Evolutionary conservation across 2,888 invertebrate genomes (phyloP).

Genomic region (Chrysotoxum bicinctum): DNA sequence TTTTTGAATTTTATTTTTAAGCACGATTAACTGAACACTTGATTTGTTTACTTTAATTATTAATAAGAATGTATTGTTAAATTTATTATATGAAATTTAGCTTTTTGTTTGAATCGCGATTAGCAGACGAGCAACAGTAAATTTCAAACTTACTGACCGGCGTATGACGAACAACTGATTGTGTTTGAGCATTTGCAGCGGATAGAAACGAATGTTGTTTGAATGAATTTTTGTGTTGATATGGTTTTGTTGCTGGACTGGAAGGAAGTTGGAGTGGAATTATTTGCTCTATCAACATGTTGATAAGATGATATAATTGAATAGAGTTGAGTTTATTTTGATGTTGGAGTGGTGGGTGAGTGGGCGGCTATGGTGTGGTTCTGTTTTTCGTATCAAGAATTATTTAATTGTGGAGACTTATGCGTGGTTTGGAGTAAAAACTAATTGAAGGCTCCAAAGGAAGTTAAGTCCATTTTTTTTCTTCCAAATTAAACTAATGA

Average conservation of each 20-base stretch:
- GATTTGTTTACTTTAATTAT: background rate
- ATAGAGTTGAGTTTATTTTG: background rate
- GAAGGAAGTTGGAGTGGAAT: slow-evolving; percentile 54
- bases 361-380: too few relatives aligned
- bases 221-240: slow-evolving; percentile 34
- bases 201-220: slow-evolving; percentile 57
- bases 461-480: too few relatives aligned
- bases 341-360: too few relatives aligned
- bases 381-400: too few relatives aligned
- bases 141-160: slow-evolving; percentile 42
- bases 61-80: background rate
- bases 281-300: slow-evolving; percentile 37
- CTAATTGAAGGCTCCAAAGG: too few relatives aligned
- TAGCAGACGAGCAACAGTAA: slow-evolving; percentile 7
- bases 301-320: background rate
- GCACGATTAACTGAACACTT: background rate
- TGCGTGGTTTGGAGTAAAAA: too few relatives aligned
- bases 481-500: too few relatives aligned
- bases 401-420: too few relatives aligned
- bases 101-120: background rate
- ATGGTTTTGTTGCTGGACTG: slow-evolving; percentile 14
- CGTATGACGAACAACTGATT: slow-evolving; percentile 66
- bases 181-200: slow-evolving; percentile 60
- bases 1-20: background rate
- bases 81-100: background rate